Conservation (phyloP, 2,113 vertebrate species). For the Barbus barbus region DNA sequence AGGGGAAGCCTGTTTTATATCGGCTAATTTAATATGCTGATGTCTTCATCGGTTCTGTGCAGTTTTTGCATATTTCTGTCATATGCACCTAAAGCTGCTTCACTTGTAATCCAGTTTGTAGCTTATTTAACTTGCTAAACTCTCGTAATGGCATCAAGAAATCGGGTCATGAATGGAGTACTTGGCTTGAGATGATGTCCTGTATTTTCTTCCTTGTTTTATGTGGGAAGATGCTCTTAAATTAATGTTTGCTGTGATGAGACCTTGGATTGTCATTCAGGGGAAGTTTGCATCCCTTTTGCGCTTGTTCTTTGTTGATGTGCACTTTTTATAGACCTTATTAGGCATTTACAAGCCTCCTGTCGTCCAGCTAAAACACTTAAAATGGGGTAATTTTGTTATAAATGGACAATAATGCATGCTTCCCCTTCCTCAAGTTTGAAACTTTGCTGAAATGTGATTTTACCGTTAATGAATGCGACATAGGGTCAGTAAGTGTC, state of each 20-base stretch:
- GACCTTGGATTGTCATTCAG: constrained; percentile 37
- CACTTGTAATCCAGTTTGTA: constrained; percentile 2
- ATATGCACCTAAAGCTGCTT: neutral
- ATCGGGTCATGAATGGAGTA: neutral
- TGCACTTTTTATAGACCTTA: constrained; percentile 28
- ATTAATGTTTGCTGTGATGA: constrained; percentile 22
- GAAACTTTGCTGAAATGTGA: neutral
- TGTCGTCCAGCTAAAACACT: constrained; percentile 22
- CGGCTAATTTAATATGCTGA: constrained; percentile 25
- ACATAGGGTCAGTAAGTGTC: neutral
- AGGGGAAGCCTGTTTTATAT: neutral
- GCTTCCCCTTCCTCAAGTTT: neutral
- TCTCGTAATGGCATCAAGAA: neutral
- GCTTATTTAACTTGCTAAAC: constrained; percentile 33
- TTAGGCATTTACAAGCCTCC: constrained; percentile 30
- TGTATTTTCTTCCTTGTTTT: neutral
- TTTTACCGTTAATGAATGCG: neutral
- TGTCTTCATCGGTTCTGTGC: neutral
- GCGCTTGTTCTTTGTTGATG: neutral
- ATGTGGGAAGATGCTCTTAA: constrained; percentile 12
- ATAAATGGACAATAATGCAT: neutral
- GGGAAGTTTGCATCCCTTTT: constrained; percentile 20
- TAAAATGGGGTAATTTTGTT: neutral
- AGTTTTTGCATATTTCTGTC: neutral
- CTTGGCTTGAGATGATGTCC: neutral